Base-by-base conservation (phyloP, 2,888 invertebrate species). In the Eilema caniola region DNA sequence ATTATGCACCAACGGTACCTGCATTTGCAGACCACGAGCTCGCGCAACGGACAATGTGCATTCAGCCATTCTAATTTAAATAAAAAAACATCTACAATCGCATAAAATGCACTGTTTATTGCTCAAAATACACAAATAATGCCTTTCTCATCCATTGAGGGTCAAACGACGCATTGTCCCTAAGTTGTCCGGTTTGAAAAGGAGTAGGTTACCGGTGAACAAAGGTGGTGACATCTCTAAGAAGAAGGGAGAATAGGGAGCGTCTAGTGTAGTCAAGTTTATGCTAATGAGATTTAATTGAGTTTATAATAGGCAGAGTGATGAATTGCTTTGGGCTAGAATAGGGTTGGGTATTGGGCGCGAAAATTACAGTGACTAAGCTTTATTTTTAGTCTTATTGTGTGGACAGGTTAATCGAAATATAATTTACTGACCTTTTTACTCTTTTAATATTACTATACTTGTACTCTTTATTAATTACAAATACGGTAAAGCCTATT, bases 91-190 rank as follows among this genome's bases (percentile, higher is more conserved):
- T 84, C 88, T 86, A 93, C 92, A 93, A 93, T 93, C 93, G 91
- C 93, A 94, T 95, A 94, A 95, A 95, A 94, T 89, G 92, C 92
- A 92, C 94, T 95, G 95, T 95, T 95, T 95, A 95, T 95, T 95
- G 92, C 95, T 92, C 88, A 95, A 95, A 94, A 93, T 93, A 95
- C 94, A 94, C 95, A 95, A 95, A 95, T 94, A 95, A 88, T 88
- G 88, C 89, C 88, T 88, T 89, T 91, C 91, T 89, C 88, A 88
- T 90, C 88, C 87, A 87, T 92, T 92, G 93, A 93, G 93, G 95
- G 94, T 94, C 93, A 93, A 94, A 94, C 90, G 88, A 83, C 75
- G 87, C 84, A 90, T 95, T 95, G 95, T 95, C 81, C 84, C 88
- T 94, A 94, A 94, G 93, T 93, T 93, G 94, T 92, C 89, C 87